Base-by-base conservation (phyloP, 1,140 invertebrate species). In the Marisa cornuarietis region DNA sequence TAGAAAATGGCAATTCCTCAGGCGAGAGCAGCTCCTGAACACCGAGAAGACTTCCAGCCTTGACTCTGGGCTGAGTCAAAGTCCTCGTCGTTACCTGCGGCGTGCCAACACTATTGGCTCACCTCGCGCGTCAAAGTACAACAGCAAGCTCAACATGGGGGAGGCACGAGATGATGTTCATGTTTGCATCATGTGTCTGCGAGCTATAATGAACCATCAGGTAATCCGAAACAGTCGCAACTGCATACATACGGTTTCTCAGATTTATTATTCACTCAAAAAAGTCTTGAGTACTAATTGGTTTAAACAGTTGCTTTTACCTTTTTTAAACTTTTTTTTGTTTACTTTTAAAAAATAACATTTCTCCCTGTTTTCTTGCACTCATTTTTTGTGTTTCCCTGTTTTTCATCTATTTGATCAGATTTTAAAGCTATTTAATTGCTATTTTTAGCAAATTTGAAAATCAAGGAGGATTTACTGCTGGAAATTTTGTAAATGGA, bases 131-230 rank as follows among this genome's bases (percentile, higher is more conserved):
- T 79, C 83, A 16, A 88, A 87, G 79, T 85, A 86, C 77, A 84
- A 82, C 61, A 86, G 82, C 73, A 90, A 90, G 87, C 92, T 99
- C 54, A 98, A 98, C 90, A 98, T 99, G 96, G 98, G 98, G 65
- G 97, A 99, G 86, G 95, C 97, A 65, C 97, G 97, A 83, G 98
- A 99, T 91, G 98, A 99, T 90, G 98, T 99, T 84, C 98, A 99
- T 92, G 97, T 99, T 76, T 99, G 97, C 93, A 99, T 99, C 85
- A 96, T 99, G 94, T 99, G 98, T 92, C 94, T 99, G 92, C 93
- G 98, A 54, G 98, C 98, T 75, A 99, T 99, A 86, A 99, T 99
- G 98, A 99, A 99, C 92, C 99, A 99, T 90, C 99, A 99, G 94
- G 96, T 96, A 92, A 89, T 79, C 71, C 65, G 13, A 68, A 68